Evolutionary conservation across 2,797 vertebrate genomes (phyloP).

Genomic region (Kryptolebias ocellatus): DNA sequence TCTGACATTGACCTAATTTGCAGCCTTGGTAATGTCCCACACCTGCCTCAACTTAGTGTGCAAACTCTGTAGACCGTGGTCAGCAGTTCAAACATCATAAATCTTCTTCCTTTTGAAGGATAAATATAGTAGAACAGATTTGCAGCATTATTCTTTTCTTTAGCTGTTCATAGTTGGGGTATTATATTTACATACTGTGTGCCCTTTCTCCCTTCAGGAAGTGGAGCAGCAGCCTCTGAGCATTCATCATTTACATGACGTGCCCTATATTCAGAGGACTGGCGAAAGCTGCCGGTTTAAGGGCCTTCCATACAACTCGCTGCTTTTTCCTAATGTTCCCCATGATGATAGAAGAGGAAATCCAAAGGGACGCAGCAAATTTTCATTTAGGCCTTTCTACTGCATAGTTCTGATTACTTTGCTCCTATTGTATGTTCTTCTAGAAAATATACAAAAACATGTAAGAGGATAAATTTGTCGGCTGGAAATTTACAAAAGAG

Average conservation of each 20-base stretch:
- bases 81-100: slow-evolving; percentile 40
- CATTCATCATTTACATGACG: slow-evolving; percentile 79
- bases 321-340: slow-evolving; percentile 33
- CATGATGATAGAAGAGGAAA: slow-evolving; percentile 17
- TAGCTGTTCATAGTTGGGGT: slow-evolving; percentile 41
- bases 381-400: neutral
- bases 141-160: slow-evolving; percentile 15
- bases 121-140: slow-evolving; percentile 39
- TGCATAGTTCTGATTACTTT: neutral
- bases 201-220: slow-evolving; percentile 58
- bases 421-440: neutral
- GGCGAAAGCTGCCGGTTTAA: slow-evolving; percentile 43
- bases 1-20: slow-evolving; percentile 13
- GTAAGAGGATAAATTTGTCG: too few relatives aligned
- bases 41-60: slow-evolving; percentile 10
- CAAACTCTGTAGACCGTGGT: slow-evolving; percentile 35
- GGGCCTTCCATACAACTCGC: slow-evolving; percentile 35
- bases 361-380: too few relatives aligned
- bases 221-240: slow-evolving; percentile 68
- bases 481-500: too few relatives aligned
- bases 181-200: slow-evolving; percentile 52
- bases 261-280: slow-evolving; percentile 73
- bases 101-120: slow-evolving; percentile 31
- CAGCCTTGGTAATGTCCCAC: slow-evolving; percentile 6
- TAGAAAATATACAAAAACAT: neutral